Conservation (phyloP, 1,140 invertebrate genomes). For the Aporrectodea caliginosa region DNA sequence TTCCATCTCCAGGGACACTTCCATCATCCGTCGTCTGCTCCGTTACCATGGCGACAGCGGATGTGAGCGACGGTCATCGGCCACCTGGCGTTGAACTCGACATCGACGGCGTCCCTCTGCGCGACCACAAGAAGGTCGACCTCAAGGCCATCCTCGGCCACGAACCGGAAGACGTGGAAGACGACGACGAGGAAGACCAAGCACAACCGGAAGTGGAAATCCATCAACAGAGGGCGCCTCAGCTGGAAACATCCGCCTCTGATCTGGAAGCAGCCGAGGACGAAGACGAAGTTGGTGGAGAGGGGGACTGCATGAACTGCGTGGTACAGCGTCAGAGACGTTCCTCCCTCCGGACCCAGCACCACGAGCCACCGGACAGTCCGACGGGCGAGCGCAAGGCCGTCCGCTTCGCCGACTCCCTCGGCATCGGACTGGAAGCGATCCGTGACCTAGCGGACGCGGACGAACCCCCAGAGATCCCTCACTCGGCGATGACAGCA, state of each 20-base stretch:
- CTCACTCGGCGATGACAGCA: slow-evolving; percentile 48
- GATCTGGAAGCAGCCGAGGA: neutral
- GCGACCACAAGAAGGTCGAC: neutral
- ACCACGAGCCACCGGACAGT: neutral
- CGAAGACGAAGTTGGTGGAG: neutral
- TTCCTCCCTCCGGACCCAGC: neutral
- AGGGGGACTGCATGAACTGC: neutral
- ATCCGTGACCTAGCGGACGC: slow-evolving; percentile 62
- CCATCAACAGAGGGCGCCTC: neutral
- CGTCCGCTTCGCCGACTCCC: slow-evolving; percentile 86
- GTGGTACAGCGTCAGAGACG: neutral
- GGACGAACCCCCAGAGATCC: slow-evolving; percentile 52
- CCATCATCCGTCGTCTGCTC: too few species aligned
- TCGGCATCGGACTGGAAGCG: slow-evolving; percentile 86
- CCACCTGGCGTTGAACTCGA: neutral
- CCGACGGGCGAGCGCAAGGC: slow-evolving; percentile 63
- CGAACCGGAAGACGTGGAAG: neutral
- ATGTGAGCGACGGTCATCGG: neutral
- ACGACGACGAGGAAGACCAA: neutral
- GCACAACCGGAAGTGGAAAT: neutral
- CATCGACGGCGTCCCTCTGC: neutral
- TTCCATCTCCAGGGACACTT: too few species aligned
- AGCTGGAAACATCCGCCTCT: neutral
- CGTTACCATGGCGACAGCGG: too few species aligned
- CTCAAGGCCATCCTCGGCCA: neutral